These are phyloP conservation scores for Gryllus bimaculatus DNA, from an alignment of 1,140 invertebrate species.

Conservation along the genomic window DNA sequence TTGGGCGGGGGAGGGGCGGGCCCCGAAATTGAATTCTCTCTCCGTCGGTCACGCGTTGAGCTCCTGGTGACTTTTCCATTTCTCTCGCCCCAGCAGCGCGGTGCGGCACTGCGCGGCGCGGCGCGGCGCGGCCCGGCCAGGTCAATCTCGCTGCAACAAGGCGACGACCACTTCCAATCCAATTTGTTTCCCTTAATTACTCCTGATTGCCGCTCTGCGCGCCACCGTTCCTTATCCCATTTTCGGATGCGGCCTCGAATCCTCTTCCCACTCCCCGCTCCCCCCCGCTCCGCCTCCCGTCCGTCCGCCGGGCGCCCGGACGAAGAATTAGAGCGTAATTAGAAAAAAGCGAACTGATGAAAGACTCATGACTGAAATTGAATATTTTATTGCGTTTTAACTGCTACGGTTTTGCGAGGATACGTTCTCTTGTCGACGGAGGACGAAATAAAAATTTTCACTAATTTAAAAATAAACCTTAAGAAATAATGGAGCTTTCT, in stretches of 20 bases:
- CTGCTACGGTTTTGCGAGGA: neutral
- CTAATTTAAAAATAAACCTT: too few species aligned
- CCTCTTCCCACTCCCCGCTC: neutral
- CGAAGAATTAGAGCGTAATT: neutral
- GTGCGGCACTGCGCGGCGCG: too few species aligned
- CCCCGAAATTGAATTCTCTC: neutral
- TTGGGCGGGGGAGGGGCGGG: too few species aligned
- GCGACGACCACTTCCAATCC: neutral
- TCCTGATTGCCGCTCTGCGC: neutral
- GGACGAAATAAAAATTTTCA: too few species aligned
- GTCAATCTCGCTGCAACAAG: neutral
- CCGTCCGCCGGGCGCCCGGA: too few species aligned
- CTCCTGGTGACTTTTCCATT: neutral
- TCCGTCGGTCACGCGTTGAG: neutral
- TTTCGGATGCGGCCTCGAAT: neutral
- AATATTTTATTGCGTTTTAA: neutral
- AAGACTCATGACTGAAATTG: neutral
- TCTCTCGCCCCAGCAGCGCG: neutral
- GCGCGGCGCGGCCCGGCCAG: neutral
- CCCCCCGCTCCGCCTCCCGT: too few species aligned
- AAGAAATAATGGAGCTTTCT: too few species aligned
- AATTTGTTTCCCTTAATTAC: constrained; percentile 1
- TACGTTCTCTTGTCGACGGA: too few species aligned
- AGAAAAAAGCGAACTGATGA: neutral
- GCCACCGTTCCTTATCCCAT: neutral